phyloP scores from a whole-genome alignment of 2,797 vertebrate genomes.

The Helarctos malayanus region DNA sequence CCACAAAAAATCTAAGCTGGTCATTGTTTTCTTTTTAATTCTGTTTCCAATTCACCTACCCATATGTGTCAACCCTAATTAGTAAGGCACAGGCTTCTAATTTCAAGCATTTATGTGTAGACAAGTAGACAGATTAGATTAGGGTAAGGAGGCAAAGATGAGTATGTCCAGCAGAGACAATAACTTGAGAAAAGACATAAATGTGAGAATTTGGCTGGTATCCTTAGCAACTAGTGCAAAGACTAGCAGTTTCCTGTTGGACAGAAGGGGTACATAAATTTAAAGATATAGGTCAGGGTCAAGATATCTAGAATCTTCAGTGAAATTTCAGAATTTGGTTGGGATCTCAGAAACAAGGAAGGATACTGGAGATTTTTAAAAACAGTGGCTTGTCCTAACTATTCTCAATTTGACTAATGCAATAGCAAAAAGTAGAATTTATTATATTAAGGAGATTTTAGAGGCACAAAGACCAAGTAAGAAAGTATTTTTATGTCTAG shows the following conservation, averaged over 20 bases:
- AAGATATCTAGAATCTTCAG: neutral
- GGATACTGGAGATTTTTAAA: neutral
- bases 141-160: neutral
- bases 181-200: neutral
- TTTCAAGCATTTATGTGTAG: neutral
- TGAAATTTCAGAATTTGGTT: neutral
- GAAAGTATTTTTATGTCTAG: neutral
- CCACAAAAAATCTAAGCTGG: constrained; percentile 31
- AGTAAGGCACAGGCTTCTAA: neutral
- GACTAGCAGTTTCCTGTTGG: neutral
- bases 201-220: neutral
- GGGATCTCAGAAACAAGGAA: neutral
- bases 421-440: neutral
- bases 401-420: neutral
- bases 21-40: constrained; percentile 61
- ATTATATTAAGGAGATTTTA: neutral
- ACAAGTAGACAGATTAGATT: neutral
- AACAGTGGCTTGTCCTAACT: neutral
- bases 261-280: neutral
- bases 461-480: neutral
- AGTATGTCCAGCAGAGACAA: neutral
- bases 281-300: neutral
- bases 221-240: neutral
- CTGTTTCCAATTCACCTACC: constrained; percentile 11
- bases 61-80: neutral